phyloP scores from a whole-genome alignment of 35 echinoderm and acorn worm species.

The Patiria miniata region DNA sequence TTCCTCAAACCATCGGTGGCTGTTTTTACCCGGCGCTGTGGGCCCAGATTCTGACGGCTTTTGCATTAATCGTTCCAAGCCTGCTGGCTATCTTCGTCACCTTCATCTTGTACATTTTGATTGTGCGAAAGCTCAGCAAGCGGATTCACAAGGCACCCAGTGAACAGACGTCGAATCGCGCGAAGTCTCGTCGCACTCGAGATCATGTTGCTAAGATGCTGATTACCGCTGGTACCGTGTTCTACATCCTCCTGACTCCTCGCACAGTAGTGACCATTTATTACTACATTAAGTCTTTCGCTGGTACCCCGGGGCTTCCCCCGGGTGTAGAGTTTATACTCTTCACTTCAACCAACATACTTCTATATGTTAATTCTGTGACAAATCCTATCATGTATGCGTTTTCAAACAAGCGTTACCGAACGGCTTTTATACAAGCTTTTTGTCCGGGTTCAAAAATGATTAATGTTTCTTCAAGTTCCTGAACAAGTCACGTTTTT shows the following conservation, averaged over 20 bases:
- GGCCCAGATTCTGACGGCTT: neutral
- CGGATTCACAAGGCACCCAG: neutral
- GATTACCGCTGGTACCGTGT: neutral
- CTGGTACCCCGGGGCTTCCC: neutral
- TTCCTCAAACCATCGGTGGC: neutral
- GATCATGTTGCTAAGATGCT: neutral
- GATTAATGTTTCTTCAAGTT: too few relatives aligned
- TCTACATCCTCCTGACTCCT: neutral
- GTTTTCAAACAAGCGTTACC: neutral
- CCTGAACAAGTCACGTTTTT: too few relatives aligned
- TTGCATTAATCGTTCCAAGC: neutral
- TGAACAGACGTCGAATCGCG: neutral
- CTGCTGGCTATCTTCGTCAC: neutral
- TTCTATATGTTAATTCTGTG: slow-evolving; percentile 5
- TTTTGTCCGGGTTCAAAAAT: too few relatives aligned
- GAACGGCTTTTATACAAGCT: neutral
- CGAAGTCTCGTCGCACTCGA: neutral
- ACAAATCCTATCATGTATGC: neutral
- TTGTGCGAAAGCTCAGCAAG: neutral
- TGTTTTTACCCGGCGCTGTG: neutral
- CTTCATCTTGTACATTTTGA: neutral
- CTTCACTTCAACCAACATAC: neutral
- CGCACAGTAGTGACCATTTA: neutral
- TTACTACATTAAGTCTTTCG: neutral
- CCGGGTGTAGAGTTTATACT: neutral